phyloP scores from a whole-genome alignment of 2,888 invertebrate species.

The Orthonevra nobilis region DNA sequence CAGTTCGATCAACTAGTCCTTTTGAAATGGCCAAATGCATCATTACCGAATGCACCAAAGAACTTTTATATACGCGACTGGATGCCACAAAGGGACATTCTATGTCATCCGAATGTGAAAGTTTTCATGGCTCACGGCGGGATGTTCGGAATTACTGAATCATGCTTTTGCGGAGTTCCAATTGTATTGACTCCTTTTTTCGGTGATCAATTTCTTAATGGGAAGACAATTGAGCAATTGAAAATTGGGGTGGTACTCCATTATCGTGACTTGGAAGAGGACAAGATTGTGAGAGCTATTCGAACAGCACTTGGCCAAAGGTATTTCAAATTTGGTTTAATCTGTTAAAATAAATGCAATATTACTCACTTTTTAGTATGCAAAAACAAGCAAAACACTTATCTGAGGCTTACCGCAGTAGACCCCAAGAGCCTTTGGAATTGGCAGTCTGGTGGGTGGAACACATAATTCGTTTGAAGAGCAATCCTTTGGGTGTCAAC shows the following conservation, averaged over 20 bases:
- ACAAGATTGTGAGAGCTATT: conserved; percentile 81
- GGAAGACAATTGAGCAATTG: conserved; percentile 80
- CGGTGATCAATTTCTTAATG: conserved; percentile 84
- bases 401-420: conserved; percentile 80
- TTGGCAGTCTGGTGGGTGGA: conserved; percentile 84
- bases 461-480: conserved; percentile 81
- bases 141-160: conserved; percentile 85
- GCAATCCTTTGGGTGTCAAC: conserved; percentile 79
- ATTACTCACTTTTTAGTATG: conserved; percentile 5
- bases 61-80: conserved; percentile 84
- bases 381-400: conserved; percentile 77
- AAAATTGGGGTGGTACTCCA: conserved; percentile 81
- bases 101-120: conserved; percentile 85
- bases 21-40: conserved; percentile 85
- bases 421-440: conserved; percentile 81
- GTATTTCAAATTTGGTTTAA: conserved; percentile 43
- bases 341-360: not conserved
- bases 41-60: conserved; percentile 81
- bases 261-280: conserved; percentile 80
- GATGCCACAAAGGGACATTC: conserved; percentile 86
- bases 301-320: conserved; percentile 76
- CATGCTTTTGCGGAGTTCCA: conserved; percentile 84
- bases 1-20: conserved; percentile 82
- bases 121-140: conserved; percentile 87
- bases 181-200: conserved; percentile 85